Conservation (phyloP, 2,888 invertebrate genomes). For the Pediacus dermestoides region DNA sequence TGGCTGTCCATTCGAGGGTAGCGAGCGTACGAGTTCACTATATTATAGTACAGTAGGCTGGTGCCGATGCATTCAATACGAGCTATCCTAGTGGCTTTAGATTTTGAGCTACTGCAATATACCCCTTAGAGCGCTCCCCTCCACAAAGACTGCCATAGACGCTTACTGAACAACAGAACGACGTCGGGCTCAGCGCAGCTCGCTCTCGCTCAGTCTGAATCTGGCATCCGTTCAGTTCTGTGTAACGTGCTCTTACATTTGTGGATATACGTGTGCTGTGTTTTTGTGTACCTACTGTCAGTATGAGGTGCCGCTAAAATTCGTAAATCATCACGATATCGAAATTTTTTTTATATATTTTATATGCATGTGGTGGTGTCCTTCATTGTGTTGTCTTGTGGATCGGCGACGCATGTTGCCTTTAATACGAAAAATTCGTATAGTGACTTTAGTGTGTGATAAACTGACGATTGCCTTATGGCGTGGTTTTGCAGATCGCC, state of each 20-base stretch:
- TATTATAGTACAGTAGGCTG: conserved; percentile 22
- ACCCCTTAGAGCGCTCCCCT: conserved; percentile 48
- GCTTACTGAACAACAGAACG: conserved; percentile 46
- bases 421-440: too few relatives aligned
- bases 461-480: conserved; percentile 44
- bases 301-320: conserved; percentile 26
- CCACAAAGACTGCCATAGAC: conserved; percentile 37
- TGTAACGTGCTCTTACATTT: conserved; percentile 25
- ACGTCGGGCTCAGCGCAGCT: conserved; percentile 28
- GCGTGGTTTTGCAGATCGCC: conserved; percentile 49
- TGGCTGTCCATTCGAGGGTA: conserved; percentile 47
- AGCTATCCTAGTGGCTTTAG: too few relatives aligned
- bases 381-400: conserved; percentile 22
- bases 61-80: too few relatives aligned
- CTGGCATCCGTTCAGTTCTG: conserved; percentile 28
- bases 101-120: too few relatives aligned
- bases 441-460: conserved; percentile 14
- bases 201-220: conserved; percentile 44
- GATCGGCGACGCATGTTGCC: too few relatives aligned
- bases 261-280: conserved; percentile 37
- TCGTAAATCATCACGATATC: conserved; percentile 27
- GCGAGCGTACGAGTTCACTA: conserved; percentile 37
- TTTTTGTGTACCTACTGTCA: conserved; percentile 33
- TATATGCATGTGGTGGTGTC: conserved; percentile 22
- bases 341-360: conserved; percentile 19